Percentiles rank a stretch among this genome's conserved stretches.
Conservation (phyloP, 2,797 vertebrate species). For the Poeciliopsis infans region DNA sequence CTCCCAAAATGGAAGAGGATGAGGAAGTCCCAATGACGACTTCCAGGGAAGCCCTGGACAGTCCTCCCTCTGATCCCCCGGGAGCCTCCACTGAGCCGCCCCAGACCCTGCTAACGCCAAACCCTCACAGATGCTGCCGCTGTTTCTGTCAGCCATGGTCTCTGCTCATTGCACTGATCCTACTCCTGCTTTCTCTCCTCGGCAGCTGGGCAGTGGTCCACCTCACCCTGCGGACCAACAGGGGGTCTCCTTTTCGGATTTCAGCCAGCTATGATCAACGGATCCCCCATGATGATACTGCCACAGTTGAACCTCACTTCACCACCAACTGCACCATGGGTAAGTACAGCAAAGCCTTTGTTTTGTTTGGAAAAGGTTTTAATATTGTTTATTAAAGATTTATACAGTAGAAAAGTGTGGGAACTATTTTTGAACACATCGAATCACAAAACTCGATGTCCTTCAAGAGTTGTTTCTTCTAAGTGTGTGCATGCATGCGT, state of each 20-base stretch:
- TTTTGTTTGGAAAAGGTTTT: not conserved
- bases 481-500: not conserved
- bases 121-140: conserved; percentile 40
- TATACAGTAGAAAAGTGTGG: not conserved
- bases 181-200: conserved; percentile 84
- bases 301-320: conserved; percentile 80
- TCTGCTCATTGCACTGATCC: conserved; percentile 74
- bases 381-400: not conserved
- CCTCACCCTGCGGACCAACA: conserved; percentile 74
- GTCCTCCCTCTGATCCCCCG: conserved; percentile 43
- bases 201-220: conserved; percentile 86
- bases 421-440: not conserved
- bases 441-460: not conserved
- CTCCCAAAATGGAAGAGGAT: conserved; percentile 50
- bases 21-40: conserved; percentile 48
- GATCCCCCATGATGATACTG: conserved; percentile 65
- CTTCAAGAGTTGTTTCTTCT: not conserved
- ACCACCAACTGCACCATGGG: conserved; percentile 85
- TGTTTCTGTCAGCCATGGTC: conserved; percentile 67
- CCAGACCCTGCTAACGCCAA: conserved; percentile 59
- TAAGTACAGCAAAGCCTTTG: conserved; percentile 56
- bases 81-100: conserved; percentile 56
- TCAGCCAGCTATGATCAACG: conserved; percentile 77
- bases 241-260: conserved; percentile 75
- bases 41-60: conserved; percentile 50